phyloP scores from a whole-genome alignment of 2,888 invertebrate species.

The Cephus rjabovi region DNA sequence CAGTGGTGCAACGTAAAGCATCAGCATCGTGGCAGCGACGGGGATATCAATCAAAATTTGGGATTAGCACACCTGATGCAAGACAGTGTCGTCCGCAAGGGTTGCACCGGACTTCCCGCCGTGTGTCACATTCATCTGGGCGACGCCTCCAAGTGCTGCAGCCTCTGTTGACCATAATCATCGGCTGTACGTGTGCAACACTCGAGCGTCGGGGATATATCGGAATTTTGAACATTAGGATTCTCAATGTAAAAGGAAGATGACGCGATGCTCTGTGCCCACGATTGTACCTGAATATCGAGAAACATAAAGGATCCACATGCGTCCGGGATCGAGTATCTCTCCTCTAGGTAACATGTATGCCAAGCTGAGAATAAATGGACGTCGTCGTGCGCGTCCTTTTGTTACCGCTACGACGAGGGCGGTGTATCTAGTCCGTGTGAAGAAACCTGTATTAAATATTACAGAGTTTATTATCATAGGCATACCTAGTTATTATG shows the following conservation, averaged over 20 bases:
- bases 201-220: neutral
- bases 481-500: neutral
- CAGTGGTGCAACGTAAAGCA: slow-evolving; percentile 63
- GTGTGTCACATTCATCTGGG: slow-evolving; percentile 71
- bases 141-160: slow-evolving; percentile 71
- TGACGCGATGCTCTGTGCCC: slow-evolving; percentile 11
- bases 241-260: slow-evolving; percentile 11
- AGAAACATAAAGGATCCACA: neutral
- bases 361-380: neutral
- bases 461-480: slow-evolving; percentile 60
- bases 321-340: neutral
- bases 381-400: neutral
- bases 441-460: slow-evolving; percentile 62
- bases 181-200: neutral
- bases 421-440: slow-evolving; percentile 60
- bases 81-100: slow-evolving; percentile 54
- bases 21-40: slow-evolving; percentile 63
- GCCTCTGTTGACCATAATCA: slow-evolving; percentile 69
- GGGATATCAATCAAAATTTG: slow-evolving; percentile 70
- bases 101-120: slow-evolving; percentile 67
- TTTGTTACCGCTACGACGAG: neutral
- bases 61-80: slow-evolving; percentile 57
- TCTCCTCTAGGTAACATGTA: neutral
- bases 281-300: neutral
- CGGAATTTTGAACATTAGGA: slow-evolving; percentile 9